Percentiles rank a stretch among this genome's conserved stretches.
Evolutionary conservation across 2,113 vertebrate species (phyloP).

Genomic region (Cyanoliseus patagonus): DNA sequence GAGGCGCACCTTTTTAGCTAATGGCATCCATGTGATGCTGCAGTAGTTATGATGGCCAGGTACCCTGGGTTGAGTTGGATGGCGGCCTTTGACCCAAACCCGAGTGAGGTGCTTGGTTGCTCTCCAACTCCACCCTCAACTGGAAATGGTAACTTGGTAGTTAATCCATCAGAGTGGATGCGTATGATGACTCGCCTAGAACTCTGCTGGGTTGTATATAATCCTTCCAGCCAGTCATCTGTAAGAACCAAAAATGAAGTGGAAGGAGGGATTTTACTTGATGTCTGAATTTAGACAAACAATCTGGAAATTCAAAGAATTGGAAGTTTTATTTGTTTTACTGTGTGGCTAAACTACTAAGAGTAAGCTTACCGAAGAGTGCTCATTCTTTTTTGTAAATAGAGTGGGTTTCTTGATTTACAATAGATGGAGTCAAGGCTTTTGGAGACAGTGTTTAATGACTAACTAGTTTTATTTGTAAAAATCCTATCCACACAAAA

Average conservation of each 20-base stretch:
- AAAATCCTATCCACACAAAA: not conserved
- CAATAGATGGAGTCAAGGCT: not conserved
- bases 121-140: fast-evolving
- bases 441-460: not conserved
- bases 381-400: not conserved
- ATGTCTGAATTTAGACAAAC: not conserved
- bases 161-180: not conserved
- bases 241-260: not conserved
- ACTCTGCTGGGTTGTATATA: not conserved
- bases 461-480: not conserved
- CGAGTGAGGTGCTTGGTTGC: not conserved
- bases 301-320: not conserved
- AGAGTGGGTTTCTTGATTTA: not conserved
- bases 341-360: not conserved
- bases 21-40: not conserved
- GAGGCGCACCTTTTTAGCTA: not conserved
- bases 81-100: not conserved
- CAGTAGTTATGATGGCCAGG: not conserved
- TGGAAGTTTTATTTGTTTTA: not conserved
- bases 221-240: not conserved
- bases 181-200: fast-evolving
- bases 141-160: not conserved
- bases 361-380: not conserved
- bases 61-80: not conserved
- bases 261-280: not conserved